Evolutionary conservation across 2,113 vertebrate species (phyloP).

Genomic region (Pangasianodon gigas): DNA sequence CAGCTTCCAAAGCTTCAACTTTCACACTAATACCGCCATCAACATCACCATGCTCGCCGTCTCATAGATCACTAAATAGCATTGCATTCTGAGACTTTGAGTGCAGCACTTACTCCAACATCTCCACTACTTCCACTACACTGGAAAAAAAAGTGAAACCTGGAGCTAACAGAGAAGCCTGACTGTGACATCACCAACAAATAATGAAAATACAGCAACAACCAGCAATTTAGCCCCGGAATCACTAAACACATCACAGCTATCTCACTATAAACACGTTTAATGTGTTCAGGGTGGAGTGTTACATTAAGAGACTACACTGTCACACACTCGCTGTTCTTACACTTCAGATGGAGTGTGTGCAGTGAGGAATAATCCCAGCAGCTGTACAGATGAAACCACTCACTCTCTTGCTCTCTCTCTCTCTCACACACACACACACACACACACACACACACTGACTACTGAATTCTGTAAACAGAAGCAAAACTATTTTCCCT

Average conservation of each 20-base stretch:
- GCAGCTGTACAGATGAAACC: neutral
- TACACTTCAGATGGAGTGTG: neutral
- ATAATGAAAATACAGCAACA: neutral
- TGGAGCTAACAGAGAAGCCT: too few species aligned
- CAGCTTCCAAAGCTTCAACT: too few species aligned
- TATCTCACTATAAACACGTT: neutral
- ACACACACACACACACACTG: neutral
- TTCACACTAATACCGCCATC: too few species aligned
- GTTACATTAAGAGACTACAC: neutral
- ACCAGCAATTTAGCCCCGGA: neutral
- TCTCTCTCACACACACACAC: neutral
- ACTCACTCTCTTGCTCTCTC: neutral
- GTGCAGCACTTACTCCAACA: too few species aligned
- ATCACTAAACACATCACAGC: neutral
- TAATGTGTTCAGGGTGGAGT: neutral
- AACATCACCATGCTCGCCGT: too few species aligned
- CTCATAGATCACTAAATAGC: too few species aligned
- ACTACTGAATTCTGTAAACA: neutral
- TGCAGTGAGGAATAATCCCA: neutral
- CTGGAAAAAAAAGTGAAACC: too few species aligned
- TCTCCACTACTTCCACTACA: too few species aligned
- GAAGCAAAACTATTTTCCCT: neutral
- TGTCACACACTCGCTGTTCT: neutral
- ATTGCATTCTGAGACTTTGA: too few species aligned
- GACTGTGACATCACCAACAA: neutral